phyloP scores from a whole-genome alignment of 2,113 vertebrate species.

The Origma solitaria region DNA sequence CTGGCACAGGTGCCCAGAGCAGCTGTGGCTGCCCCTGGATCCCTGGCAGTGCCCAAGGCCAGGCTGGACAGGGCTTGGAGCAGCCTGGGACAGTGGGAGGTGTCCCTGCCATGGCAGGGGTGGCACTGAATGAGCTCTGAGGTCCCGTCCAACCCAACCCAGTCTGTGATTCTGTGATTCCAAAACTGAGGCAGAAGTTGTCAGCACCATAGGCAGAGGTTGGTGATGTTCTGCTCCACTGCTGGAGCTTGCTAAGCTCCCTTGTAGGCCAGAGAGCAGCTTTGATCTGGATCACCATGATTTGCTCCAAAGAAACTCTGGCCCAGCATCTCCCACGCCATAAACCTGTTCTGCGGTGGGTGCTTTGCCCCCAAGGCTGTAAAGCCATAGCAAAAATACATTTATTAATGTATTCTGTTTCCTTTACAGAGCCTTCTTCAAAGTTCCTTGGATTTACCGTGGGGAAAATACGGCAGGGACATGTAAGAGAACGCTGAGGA shows the following conservation, averaged over 20 bases:
- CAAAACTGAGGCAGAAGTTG: background rate
- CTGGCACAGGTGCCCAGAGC: background rate
- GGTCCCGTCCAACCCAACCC: background rate
- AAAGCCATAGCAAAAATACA: background rate
- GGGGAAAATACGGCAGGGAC: background rate
- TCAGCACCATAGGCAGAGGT: background rate
- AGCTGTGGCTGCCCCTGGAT: background rate
- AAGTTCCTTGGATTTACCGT: background rate
- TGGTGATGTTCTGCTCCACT: background rate
- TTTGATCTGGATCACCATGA: background rate
- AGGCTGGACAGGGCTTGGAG: background rate
- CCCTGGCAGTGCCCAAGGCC: background rate
- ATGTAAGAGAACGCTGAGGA: background rate
- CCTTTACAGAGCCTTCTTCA: background rate
- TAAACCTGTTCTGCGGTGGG: background rate
- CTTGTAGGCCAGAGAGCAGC: background rate
- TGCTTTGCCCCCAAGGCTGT: background rate
- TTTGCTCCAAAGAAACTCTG: background rate
- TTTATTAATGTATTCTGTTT: constrained; percentile 2
- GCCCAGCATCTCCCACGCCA: background rate
- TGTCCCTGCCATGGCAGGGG: background rate
- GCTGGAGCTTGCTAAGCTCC: background rate
- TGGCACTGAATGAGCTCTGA: background rate
- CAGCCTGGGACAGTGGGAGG: rapidly evolving
- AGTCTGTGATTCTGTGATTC: background rate